Percentiles rank a stretch among this genome's conserved stretches.
Evolutionary conservation across 2,888 invertebrate species (phyloP).

Genomic region (Graphium colonna): DNA sequence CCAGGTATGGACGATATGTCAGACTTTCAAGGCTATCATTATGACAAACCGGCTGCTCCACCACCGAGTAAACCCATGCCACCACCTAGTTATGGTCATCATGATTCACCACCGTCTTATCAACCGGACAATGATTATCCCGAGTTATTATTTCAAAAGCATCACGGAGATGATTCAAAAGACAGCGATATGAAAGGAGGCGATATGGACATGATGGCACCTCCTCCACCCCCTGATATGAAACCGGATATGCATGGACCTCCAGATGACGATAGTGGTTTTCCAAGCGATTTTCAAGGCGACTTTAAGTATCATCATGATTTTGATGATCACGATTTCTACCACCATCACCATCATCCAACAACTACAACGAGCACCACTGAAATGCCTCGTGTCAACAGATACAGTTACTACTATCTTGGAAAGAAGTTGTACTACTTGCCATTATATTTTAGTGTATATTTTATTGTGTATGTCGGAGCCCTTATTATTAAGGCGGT

Average conservation of each 20-base stretch:
- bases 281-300: conserved; percentile 68
- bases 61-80: conserved; percentile 28
- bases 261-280: conserved; percentile 40
- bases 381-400: conserved; percentile 80
- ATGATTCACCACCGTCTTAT: conserved; percentile 37
- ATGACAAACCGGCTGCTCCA: conserved; percentile 46
- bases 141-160: conserved; percentile 56
- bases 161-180: conserved; percentile 41
- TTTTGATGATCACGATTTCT: conserved; percentile 54
- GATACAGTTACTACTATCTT: conserved; percentile 87
- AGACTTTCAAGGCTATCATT: conserved; percentile 50
- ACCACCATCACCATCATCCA: conserved; percentile 58
- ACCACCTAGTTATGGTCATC: conserved; percentile 32
- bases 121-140: conserved; percentile 54
- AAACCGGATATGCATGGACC: conserved; percentile 43
- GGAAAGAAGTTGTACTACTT: conserved; percentile 88
- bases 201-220: conserved; percentile 50
- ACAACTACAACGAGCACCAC: conserved; percentile 66
- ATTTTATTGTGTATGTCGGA: conserved; percentile 84
- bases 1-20: conserved; percentile 38
- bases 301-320: conserved; percentile 64
- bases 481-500: conserved; percentile 86
- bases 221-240: conserved; percentile 44
- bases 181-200: conserved; percentile 42
- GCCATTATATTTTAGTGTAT: conserved; percentile 87